phyloP scores from a whole-genome alignment of 2,888 invertebrate genomes.

The Tortricodes alternella region DNA sequence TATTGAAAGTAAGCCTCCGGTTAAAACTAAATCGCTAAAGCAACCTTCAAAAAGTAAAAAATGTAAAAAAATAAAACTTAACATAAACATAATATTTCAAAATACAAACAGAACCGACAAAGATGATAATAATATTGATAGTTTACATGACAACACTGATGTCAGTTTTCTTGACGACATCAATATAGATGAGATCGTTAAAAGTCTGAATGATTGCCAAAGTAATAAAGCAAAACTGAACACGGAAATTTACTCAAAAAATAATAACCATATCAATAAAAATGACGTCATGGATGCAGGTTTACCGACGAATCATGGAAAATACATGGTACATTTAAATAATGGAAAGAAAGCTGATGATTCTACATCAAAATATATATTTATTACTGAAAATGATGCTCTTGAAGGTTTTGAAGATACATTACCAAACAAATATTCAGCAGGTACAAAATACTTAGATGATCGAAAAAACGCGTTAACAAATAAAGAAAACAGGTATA shows the following conservation, averaged over 20 bases:
- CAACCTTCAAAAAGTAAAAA: conserved; percentile 26
- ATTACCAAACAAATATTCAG: no score
- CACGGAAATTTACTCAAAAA: not conserved
- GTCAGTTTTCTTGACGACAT: conserved; percentile 66
- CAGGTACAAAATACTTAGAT: no score
- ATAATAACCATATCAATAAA: not conserved
- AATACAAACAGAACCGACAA: conserved; percentile 32
- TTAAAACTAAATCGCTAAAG: conserved; percentile 29
- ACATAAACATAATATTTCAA: conserved; percentile 49
- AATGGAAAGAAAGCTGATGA: not conserved
- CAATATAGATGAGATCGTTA: conserved; percentile 63
- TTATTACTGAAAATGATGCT: no score
- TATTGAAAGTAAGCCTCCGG: conserved; percentile 31
- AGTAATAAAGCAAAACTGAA: conserved; percentile 15
- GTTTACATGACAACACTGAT: conserved; percentile 42
- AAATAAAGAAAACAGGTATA: no score
- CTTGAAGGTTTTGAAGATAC: no score
- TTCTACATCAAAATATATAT: not conserved
- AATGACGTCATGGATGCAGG: not conserved
- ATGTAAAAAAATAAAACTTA: conserved; percentile 49
- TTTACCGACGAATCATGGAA: not conserved
- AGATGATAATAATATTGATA: conserved; percentile 30
- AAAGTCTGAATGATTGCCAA: conserved; percentile 47
- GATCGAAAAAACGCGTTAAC: no score
- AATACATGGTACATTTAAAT: not conserved